A percentile compares a stretch with the other conserved stretches of the same genome.
Evolutionary conservation across 2,113 vertebrate species (phyloP).

Genomic region (Passer montanus): DNA sequence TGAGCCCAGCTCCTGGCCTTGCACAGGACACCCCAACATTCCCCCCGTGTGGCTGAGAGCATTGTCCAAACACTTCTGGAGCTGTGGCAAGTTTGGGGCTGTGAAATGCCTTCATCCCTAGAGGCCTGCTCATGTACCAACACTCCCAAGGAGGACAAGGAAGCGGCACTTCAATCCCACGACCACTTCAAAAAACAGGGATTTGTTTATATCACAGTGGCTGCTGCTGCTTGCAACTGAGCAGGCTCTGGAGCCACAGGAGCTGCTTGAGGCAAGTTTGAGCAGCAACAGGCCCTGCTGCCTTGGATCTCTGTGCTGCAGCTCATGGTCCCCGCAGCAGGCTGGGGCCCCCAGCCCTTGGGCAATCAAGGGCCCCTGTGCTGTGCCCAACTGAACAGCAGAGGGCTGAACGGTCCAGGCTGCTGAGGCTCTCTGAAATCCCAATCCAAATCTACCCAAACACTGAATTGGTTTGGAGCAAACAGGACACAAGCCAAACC

Average conservation of each 20-base stretch:
- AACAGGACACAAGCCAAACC: background rate
- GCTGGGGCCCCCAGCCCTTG: background rate
- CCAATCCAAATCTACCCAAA: background rate
- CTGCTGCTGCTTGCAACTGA: background rate
- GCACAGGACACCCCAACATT: background rate
- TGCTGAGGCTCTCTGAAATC: background rate
- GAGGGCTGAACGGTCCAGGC: background rate
- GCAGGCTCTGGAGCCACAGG: background rate
- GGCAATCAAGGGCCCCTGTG: accelerated
- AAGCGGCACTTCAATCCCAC: background rate
- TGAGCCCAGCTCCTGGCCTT: background rate
- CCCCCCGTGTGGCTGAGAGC: background rate
- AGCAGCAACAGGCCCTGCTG: background rate
- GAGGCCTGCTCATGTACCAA: accelerated
- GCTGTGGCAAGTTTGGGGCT: background rate
- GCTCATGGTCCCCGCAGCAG: background rate
- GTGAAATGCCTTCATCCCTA: background rate
- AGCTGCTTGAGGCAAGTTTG: background rate
- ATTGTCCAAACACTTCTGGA: background rate
- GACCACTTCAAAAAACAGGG: background rate
- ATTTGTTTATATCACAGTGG: background rate
- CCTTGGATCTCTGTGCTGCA: background rate
- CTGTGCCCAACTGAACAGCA: accelerated
- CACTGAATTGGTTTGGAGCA: background rate
- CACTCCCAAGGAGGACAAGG: background rate